phyloP scores from a whole-genome alignment of 2,113 vertebrate species.

The Hyaena hyaena region DNA sequence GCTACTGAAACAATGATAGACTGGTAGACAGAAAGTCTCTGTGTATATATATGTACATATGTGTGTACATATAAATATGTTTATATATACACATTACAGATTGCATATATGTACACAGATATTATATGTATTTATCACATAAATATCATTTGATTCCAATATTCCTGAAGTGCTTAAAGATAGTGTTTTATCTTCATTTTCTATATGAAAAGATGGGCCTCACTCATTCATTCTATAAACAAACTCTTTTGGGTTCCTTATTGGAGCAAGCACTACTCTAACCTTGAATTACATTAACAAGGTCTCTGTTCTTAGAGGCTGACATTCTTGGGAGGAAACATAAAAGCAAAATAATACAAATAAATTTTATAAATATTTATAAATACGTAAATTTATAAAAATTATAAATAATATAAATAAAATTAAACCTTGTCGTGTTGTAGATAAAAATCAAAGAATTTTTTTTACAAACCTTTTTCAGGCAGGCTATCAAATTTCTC shows the following conservation, averaged over 20 bases:
- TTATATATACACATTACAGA: not conserved
- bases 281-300: not conserved
- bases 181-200: not conserved
- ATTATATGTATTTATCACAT: not conserved
- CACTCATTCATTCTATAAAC: not conserved
- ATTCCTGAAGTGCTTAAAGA: not conserved
- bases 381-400: too few relatives aligned
- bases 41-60: not conserved
- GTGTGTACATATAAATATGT: not conserved
- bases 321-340: not conserved
- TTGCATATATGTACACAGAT: not conserved
- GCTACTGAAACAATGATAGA: not conserved
- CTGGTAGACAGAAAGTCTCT: not conserved
- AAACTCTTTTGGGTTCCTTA: rapidly evolving
- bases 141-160: not conserved
- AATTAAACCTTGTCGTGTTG: not conserved
- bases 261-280: not conserved
- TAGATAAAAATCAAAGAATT: not conserved
- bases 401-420: not conserved
- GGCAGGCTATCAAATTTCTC: not conserved
- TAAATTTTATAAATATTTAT: not conserved
- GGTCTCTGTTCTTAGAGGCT: not conserved
- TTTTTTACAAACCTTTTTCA: not conserved
- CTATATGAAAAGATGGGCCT: not conserved
- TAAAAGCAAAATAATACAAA: not conserved